Conservation (phyloP, 2,797 vertebrate genomes). For the Menidia menidia region DNA sequence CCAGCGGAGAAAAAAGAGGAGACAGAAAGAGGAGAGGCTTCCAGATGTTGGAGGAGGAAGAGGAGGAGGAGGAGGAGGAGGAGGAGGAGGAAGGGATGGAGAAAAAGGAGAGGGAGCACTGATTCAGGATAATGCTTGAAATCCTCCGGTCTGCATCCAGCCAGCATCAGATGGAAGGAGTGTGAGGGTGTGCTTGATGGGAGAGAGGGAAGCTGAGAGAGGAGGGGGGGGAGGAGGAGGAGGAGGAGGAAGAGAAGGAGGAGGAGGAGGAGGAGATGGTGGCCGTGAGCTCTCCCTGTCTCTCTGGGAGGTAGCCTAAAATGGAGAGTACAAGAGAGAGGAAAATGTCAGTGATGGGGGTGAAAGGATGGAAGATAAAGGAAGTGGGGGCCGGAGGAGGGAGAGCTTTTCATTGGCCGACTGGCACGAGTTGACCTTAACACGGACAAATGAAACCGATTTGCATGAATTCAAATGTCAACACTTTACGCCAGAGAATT, state of each 20-base stretch:
- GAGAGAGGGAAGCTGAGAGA: constrained; percentile 40
- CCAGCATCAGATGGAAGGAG: constrained; percentile 69
- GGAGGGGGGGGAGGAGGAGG: constrained; percentile 23
- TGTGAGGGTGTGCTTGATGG: constrained; percentile 58
- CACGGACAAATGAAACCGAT: constrained; percentile 23
- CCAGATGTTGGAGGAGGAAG: constrained; percentile 42
- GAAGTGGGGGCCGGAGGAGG: constrained; percentile 20
- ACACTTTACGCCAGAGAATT: not conserved
- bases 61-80: constrained; percentile 35
- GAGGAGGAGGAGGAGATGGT: constrained; percentile 56
- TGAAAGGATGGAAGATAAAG: constrained; percentile 33
- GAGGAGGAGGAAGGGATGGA: constrained; percentile 18
- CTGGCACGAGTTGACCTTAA: constrained; percentile 43
- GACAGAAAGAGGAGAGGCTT: constrained; percentile 52
- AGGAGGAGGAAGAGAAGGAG: constrained; percentile 31
- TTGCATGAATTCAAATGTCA: constrained; percentile 10
- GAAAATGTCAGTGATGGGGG: constrained; percentile 49
- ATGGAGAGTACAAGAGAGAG: constrained; percentile 52
- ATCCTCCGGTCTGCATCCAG: constrained; percentile 73
- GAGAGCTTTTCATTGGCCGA: constrained; percentile 37
- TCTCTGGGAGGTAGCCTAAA: constrained; percentile 68
- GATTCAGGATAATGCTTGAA: constrained; percentile 66
- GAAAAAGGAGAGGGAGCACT: constrained; percentile 40
- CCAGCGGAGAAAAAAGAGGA: constrained; percentile 55
- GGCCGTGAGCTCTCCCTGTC: constrained; percentile 39